Conservation (phyloP, 2,113 vertebrate species). For the Urocitellus parryii region DNA sequence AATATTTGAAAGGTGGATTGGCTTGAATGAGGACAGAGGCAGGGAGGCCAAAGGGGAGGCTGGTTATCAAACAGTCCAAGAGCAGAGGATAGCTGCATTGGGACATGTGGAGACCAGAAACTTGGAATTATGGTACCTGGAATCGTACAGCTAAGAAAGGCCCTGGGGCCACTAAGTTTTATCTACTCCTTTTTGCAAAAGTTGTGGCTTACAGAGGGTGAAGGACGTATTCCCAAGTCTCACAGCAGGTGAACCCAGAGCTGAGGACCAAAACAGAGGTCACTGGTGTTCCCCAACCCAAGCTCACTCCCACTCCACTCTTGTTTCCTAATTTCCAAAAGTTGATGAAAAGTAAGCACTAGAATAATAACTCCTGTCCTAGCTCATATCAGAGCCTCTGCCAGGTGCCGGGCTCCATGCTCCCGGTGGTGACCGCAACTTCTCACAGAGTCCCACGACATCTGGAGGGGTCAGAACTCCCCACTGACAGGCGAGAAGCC, state of each 20-base stretch:
- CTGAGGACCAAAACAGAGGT: background rate
- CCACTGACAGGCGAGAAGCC: background rate
- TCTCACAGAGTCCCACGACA: background rate
- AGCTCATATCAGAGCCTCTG: background rate
- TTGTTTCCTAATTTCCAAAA: background rate
- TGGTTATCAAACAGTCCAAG: rapidly evolving
- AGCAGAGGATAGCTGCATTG: background rate
- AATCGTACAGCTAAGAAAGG: rapidly evolving
- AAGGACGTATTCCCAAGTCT: background rate
- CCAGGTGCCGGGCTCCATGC: background rate
- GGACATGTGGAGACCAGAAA: too few relatives aligned
- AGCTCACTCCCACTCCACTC: too few relatives aligned
- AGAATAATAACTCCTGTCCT: background rate
- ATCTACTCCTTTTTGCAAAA: background rate
- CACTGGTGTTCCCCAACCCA: too few relatives aligned
- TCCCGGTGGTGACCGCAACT: background rate
- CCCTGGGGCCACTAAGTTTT: background rate
- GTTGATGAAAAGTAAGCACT: background rate
- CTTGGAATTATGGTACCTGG: too few relatives aligned
- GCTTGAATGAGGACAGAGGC: background rate
- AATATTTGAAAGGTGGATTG: background rate
- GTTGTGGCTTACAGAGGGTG: background rate
- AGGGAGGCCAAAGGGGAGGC: background rate
- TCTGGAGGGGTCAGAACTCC: background rate
- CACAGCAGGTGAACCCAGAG: background rate